Evolutionary conservation across 2,113 vertebrate genomes (phyloP), one percentile per base, ranked within the genome.

Genomic region (Pitta sordida): DNA sequence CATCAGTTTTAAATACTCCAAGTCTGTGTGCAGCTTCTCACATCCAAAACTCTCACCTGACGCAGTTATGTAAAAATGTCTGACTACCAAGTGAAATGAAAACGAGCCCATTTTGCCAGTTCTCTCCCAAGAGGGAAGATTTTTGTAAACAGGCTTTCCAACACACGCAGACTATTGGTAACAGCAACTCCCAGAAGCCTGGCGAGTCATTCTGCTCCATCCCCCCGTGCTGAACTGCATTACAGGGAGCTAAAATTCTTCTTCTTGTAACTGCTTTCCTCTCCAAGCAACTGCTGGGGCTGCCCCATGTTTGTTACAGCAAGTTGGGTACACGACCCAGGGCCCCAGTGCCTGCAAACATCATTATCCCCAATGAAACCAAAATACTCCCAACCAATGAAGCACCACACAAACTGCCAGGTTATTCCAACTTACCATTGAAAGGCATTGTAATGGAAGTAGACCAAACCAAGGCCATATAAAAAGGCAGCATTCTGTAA

Each of bases 391-490:
- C 46, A 75, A 27, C 19, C 4, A 77, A 46, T 5, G 76, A 86
- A 59, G 67, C 60, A 92, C 32, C 52, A 39, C 75, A 75, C 48
- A 49, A 49, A 44, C 46, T 70, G 64, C 55, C 75, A 32, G 68
- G 65, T 93, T 55, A 75, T 49, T 71, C 77, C 76, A 96, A 99
- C 99, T 99, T 98, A 99, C 99, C 99, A 99, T 79, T 99, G 99
- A 99, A 99, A 99, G 97, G 99, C 99, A 97, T 99, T 99, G 98
- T 99, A 99, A 99, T 99, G 98, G 98, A 99, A 99, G 98, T 99
- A 99, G 97, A 99, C 99, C 99, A 99, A 98, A 97, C 99, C 99
- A 97, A 99, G 99, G 98, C 99, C 99, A 93, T 99, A 99, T 97
- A 99, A 99, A 99, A 99, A 99, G 98, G 99, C 98, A 99, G 99